Conservation (phyloP, 1,140 invertebrate genomes). For the Calephelis virginiensis region DNA sequence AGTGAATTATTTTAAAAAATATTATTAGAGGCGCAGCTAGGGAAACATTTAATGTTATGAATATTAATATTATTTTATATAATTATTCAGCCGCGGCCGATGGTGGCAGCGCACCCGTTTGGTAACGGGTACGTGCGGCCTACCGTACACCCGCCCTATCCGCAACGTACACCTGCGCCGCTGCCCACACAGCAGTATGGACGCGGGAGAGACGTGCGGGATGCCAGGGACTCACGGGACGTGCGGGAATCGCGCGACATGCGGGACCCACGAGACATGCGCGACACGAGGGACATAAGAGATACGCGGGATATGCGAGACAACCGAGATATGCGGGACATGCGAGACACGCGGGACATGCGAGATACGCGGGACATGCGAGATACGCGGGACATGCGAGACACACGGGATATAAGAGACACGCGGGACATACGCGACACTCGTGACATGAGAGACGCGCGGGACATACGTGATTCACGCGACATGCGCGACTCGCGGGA, state of each 20-base stretch:
- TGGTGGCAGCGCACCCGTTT: conserved; percentile 47
- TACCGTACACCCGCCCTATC: conserved; percentile 28
- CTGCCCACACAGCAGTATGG: conserved; percentile 21
- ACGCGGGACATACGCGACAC: conserved; percentile 42
- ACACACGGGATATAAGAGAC: conserved; percentile 44
- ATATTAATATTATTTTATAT: background rate
- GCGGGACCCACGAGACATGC: conserved; percentile 36
- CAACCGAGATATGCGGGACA: conserved; percentile 27
- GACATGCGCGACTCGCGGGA: conserved; percentile 22
- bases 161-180: conserved; percentile 25
- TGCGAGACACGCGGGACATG: conserved; percentile 42
- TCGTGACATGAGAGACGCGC: conserved; percentile 27
- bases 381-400: conserved; percentile 48
- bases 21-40: too few species aligned
- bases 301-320: conserved; percentile 35
- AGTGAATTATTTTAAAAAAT: background rate
- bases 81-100: conserved; percentile 37
- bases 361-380: conserved; percentile 45
- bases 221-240: conserved; percentile 31
- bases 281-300: conserved; percentile 41
- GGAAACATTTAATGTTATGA: too few species aligned
- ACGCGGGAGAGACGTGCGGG: conserved; percentile 37
- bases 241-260: conserved; percentile 32
- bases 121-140: conserved; percentile 63
- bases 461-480: conserved; percentile 21